Evolutionary conservation across 2,113 vertebrate species (phyloP).

Genomic region (Phaethon lepturus): DNA sequence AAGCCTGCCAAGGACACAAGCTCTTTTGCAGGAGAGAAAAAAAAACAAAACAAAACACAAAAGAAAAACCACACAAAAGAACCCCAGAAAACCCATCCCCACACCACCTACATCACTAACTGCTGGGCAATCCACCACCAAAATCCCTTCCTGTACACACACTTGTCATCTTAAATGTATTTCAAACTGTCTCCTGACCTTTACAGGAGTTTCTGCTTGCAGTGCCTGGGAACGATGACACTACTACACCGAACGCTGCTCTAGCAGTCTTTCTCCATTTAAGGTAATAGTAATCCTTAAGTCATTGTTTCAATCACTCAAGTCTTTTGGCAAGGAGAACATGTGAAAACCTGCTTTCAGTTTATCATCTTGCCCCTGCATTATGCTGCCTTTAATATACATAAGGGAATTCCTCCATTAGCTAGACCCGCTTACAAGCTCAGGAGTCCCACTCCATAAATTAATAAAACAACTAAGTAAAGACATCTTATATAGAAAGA

Average conservation of each 20-base stretch:
- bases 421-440: neutral
- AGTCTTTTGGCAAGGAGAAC: neutral
- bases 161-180: neutral
- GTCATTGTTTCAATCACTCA: neutral
- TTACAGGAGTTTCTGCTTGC: neutral
- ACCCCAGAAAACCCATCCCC: neutral
- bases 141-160: neutral
- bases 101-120: neutral
- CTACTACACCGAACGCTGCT: neutral
- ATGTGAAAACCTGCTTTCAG: neutral
- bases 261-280: neutral
- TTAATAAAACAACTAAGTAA: neutral
- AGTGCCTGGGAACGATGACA: neutral
- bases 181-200: neutral
- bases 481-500: neutral
- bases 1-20: neutral
- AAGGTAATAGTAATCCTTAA: neutral
- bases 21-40: neutral
- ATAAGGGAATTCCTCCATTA: neutral
- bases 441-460: neutral
- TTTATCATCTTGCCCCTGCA: neutral
- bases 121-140: neutral
- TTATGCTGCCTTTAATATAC: neutral
- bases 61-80: neutral
- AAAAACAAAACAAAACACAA: neutral